Percentiles rank a stretch among this genome's conserved stretches.
phyloP scores from a whole-genome alignment of 64 coral and sea anemone species.

The Montipora capricornis region DNA sequence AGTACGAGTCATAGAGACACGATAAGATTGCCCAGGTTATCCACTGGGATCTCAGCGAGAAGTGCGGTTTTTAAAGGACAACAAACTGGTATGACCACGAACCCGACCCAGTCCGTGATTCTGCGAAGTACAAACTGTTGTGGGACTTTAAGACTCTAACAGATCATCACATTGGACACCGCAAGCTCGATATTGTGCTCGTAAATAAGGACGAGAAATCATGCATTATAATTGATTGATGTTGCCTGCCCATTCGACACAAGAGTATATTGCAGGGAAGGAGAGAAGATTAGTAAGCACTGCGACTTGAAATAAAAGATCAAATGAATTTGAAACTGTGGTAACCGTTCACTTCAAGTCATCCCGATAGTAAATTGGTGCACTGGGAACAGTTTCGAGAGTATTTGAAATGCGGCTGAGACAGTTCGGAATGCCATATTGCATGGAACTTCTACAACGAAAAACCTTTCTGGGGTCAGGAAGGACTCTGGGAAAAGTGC shows the following conservation, averaged over 20 bases:
- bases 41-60: neutral
- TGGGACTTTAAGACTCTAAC: neutral
- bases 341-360: neutral
- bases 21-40: no score
- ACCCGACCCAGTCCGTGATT: neutral
- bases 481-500: neutral
- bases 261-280: neutral
- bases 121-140: neutral
- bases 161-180: neutral
- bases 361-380: slow-evolving; percentile 2
- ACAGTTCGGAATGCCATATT: neutral
- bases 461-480: neutral
- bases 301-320: neutral
- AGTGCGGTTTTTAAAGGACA: neutral
- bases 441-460: neutral
- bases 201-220: neutral
- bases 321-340: neutral
- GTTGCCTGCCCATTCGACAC: neutral
- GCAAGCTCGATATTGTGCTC: neutral
- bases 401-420: neutral
- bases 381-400: neutral
- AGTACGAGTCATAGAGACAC: no score
- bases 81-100: slow-evolving; percentile 10
- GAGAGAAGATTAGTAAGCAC: neutral
- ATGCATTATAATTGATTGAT: neutral